Conservation (phyloP, 1,140 invertebrate genomes). For the Drosophila pruinosa region DNA sequence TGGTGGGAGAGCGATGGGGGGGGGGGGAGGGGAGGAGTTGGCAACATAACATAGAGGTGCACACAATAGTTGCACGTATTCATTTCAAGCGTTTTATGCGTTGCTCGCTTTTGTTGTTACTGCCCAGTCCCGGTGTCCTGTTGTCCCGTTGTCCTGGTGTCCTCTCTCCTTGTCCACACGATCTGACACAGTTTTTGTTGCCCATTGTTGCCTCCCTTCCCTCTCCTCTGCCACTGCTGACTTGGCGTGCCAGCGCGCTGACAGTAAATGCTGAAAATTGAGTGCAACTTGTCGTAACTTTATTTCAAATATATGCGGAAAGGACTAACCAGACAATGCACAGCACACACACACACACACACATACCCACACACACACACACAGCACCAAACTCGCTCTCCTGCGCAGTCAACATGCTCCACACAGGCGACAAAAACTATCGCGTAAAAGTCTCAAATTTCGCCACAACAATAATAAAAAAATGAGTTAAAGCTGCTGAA, state of each 20-base stretch:
- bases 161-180: conserved; percentile 40
- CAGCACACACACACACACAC: conserved; percentile 42
- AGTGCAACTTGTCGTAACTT: conserved; percentile 81
- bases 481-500: too few species aligned
- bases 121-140: too few species aligned
- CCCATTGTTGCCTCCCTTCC: conserved; percentile 2
- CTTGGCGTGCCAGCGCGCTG: conserved; percentile 63
- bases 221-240: conserved; percentile 3
- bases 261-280: conserved; percentile 81
- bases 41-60: background rate
- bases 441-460: background rate
- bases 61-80: conserved; percentile 67
- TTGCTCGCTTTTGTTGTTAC: conserved; percentile 66
- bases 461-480: too few species aligned
- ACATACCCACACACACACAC: conserved; percentile 19
- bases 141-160: too few species aligned
- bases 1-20: background rate
- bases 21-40: background rate
- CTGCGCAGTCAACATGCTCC: background rate
- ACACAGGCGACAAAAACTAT: conserved; percentile 54
- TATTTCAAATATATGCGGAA: conserved; percentile 81
- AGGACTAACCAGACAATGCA: conserved; percentile 79
- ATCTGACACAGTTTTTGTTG: conserved; percentile 64
- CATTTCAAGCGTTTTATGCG: conserved; percentile 80
- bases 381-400: too few species aligned